Evolutionary conservation across 2,113 vertebrate genomes (phyloP), one percentile per base, ranked within the genome.

Genomic region (Cygnus atratus): DNA sequence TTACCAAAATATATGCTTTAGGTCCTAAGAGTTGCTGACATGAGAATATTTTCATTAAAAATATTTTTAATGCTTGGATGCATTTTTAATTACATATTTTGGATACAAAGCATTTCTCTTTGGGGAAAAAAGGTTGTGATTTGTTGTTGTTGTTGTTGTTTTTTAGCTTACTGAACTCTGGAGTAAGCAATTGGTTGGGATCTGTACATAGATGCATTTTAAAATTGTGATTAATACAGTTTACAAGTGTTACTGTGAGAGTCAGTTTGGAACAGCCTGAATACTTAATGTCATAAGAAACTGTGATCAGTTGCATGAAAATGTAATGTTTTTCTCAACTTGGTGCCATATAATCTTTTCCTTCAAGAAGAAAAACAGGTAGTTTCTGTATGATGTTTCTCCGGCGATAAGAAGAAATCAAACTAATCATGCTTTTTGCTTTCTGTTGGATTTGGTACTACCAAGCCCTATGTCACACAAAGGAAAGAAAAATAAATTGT

Each of bases 211-310:
- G 73, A 59, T 83, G 19, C 85, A 72, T 61, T 95, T 87, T 70
- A 87, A 91, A 92, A 68, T 81, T 25, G 77, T 79, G 71, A 93
- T 91, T 81, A 89, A 73, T 93, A 84, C 14, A 5, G 50, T 85
- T 88, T 93, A 71, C n/a, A 96, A 80, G 58, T 92, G 62, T 41
- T 82, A 37, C 31, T 90, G n/a, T 79, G 33, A 95, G 94, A 96
- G 57, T 83, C 63, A 33, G 70, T 77, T 91, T 95, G 62, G 80
- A 96, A 93, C 59, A 81, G 33, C 44, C 80, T 89, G 91, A 75
- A 39, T 52, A 74, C 54, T 46, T 92, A 84, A 75, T 80, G 29
- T 59, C 37, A 52, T 88, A 85, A 63, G 31, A 66, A 76, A 87
- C 57, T 80, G 24, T 3, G 25, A 5, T 68, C 4, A 37, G 46